A percentile compares a stretch with the other conserved stretches of the same genome.
These are phyloP conservation scores for Cyclina sinensis DNA, from an alignment of 1,140 invertebrate genomes.

Conservation along the genomic window DNA sequence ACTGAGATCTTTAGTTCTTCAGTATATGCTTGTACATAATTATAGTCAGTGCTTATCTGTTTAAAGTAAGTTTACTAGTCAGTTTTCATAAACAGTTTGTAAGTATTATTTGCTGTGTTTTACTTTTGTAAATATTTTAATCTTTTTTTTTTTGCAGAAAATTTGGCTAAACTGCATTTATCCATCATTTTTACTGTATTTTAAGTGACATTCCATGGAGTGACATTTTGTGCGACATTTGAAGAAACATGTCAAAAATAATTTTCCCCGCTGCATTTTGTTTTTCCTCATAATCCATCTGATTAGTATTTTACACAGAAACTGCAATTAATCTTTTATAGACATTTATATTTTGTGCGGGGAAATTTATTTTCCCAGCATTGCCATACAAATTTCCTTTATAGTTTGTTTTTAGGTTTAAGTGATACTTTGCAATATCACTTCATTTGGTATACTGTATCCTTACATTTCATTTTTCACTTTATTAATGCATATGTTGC, in stretches of 20 bases:
- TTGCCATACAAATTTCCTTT: too few species aligned
- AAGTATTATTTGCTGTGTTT: neutral
- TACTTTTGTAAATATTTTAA: neutral
- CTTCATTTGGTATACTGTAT: neutral
- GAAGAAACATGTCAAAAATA: neutral
- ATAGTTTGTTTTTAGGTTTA: neutral
- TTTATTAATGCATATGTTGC: neutral
- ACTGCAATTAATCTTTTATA: too few species aligned
- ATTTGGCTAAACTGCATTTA: neutral
- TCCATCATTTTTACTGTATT: neutral
- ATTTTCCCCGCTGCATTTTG: too few species aligned
- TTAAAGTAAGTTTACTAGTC: neutral
- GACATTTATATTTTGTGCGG: too few species aligned
- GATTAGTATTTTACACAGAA: too few species aligned
- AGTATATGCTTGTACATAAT: too few species aligned
- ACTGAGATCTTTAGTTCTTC: too few species aligned
- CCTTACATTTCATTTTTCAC: neutral
- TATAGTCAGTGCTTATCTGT: neutral
- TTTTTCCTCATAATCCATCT: too few species aligned
- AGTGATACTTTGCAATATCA: neutral
- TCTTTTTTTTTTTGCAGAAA: neutral
- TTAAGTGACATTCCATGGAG: neutral
- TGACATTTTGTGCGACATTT: neutral
- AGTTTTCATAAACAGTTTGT: conserved; percentile 1
- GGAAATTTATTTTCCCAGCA: too few species aligned